Conservation (phyloP, 2,113 vertebrate genomes). For the Xiphophorus couchianus region DNA sequence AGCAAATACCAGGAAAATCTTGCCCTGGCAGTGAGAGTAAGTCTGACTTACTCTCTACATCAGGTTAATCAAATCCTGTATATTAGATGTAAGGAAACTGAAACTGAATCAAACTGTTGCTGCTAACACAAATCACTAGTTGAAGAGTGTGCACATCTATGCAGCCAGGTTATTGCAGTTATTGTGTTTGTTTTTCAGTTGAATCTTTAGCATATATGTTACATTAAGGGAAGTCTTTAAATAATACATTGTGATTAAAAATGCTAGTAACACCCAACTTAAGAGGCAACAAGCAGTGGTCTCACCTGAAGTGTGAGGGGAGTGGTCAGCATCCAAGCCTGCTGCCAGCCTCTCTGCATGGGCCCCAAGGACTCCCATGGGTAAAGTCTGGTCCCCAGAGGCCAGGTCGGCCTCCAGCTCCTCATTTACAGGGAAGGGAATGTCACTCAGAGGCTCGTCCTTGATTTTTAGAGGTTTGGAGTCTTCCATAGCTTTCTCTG, state of each 20-base stretch:
- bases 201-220: background rate
- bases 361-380: conserved; percentile 89
- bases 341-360: conserved; percentile 88
- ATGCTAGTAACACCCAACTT: background rate
- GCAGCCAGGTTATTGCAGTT: background rate
- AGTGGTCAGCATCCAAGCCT: conserved; percentile 90
- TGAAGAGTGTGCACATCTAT: background rate
- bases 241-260: background rate
- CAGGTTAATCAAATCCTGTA: no score
- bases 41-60: no score
- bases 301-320: conserved; percentile 92
- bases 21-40: background rate
- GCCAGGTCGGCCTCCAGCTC: conserved; percentile 91
- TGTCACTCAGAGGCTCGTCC: conserved; percentile 92
- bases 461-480: conserved; percentile 94
- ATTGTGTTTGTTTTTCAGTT: background rate
- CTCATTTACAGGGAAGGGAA: conserved; percentile 91
- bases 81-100: no score
- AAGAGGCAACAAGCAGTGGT: background rate
- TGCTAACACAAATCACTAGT: no score
- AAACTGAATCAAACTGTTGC: background rate
- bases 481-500: conserved; percentile 94
- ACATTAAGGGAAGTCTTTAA: background rate
- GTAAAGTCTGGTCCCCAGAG: conserved; percentile 91
- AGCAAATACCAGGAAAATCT: background rate